Percentiles rank a stretch among this genome's conserved stretches.
Evolutionary conservation across 37 sponge, comb jelly and placozoan genomes (phyloP).

Genomic region (Mnemiopsis leidyi): DNA sequence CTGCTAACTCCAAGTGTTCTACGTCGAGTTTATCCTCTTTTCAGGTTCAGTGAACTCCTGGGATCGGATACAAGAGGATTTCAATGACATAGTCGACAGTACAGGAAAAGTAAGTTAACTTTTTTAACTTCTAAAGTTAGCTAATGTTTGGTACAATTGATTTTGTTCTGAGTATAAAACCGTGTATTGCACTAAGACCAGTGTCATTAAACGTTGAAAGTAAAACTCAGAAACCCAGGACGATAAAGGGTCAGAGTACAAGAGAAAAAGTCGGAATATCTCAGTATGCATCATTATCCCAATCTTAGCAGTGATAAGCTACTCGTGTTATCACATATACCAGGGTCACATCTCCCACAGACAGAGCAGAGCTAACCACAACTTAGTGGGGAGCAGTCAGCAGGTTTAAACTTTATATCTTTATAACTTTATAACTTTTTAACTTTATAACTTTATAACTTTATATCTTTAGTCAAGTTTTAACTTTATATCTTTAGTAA

Average conservation of each 20-base stretch:
- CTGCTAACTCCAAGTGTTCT: no score
- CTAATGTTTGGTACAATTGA: neutral
- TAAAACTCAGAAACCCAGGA: no score
- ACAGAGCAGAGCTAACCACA: constrained; percentile 37
- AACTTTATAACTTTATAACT: no score
- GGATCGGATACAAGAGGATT: neutral
- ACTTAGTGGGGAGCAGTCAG: constrained; percentile 19
- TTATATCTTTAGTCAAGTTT: no score
- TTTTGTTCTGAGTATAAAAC: no score
- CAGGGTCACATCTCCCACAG: constrained; percentile 34
- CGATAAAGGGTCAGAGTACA: neutral
- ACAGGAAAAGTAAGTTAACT: constrained; percentile 13
- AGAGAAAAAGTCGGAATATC: constrained; percentile 27
- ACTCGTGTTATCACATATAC: constrained; percentile 27
- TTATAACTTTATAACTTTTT: no score
- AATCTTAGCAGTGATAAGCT: constrained; percentile 1
- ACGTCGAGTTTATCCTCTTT: neutral
- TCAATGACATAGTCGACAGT: constrained; percentile 31
- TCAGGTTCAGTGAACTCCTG: constrained; percentile 25
- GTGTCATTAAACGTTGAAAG: no score
- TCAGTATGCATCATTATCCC: constrained; percentile 12
- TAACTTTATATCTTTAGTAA: no score
- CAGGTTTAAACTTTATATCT: constrained; percentile 31
- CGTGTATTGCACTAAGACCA: no score
- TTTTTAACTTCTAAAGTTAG: neutral